Evolutionary conservation across 2,113 vertebrate species (phyloP), one percentile per base, ranked within the genome.

Genomic region (Tamias sibiricus): DNA sequence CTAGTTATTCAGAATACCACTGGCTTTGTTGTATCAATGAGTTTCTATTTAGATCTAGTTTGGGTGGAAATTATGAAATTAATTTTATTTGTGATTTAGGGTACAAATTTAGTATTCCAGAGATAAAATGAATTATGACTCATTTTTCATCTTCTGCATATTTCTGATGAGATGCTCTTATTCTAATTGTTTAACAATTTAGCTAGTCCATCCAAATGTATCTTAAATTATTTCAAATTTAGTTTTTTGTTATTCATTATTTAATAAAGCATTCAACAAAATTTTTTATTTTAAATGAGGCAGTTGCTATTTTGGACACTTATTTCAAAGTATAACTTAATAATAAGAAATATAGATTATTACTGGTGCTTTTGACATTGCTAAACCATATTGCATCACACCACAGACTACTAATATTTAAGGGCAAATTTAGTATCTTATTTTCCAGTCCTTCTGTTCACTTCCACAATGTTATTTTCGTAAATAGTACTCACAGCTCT

Each of bases 141-240:
- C 10, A 57, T 94, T 84, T 80, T 74, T 80, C 32, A 8, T 76
- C 2, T 83, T 87, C 32, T 91, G 10, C 16, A 24, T 94, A 88
- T 85, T 94, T 94, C 72, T 89, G 40, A n/a, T 68, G 64, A 87
- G 57, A 54, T 86, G 0, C 62, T 92, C 30, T 87, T 92, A 84
- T n/a, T 91, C n/a, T 94, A 62, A 47, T 83, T 91, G 2, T 90
- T 93, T 86, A 91, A 74, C 54, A 76, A 44, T 76, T 75, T 77
- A 44, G 17, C 94, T 4, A 84, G 5, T 80, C 37, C 17, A 59
- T 80, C 52, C 35, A 94, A 94, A 90, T 90, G 9, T 76, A 81
- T 95, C 96, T 92, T 64, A 90, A 93, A n/a, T 44, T 95, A 75
- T 95, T 90, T 97, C 32, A 90, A 54, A 49, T 92, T 94, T 26